Conservation (phyloP, 2,113 vertebrate species). For the Eurystomus gularis region DNA sequence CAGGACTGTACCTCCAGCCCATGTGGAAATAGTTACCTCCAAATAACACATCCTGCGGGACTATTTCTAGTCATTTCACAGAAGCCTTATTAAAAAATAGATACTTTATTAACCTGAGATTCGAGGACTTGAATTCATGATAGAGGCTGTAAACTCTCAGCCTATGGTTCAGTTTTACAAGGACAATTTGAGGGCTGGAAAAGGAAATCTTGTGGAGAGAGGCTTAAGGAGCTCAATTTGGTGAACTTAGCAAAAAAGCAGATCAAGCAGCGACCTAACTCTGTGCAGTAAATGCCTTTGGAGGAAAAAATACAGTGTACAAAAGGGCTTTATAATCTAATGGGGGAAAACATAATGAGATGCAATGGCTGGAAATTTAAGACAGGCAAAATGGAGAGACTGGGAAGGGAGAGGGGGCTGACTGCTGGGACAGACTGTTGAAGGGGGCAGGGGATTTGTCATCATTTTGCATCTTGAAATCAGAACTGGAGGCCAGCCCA, state of each 20-base stretch:
- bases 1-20: neutral
- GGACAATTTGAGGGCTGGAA: conserved; percentile 24
- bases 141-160: conserved; percentile 43
- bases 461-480: conserved; percentile 29
- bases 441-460: conserved; percentile 31
- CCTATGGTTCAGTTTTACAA: conserved; percentile 50
- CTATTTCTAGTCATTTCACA: conserved; percentile 53
- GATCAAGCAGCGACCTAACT: neutral
- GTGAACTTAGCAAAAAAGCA: conserved; percentile 24
- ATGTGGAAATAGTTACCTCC: conserved; percentile 60
- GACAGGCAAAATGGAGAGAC: neutral
- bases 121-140: conserved; percentile 35
- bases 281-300: conserved; percentile 13
- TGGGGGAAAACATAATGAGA: neutral
- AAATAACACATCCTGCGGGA: conserved; percentile 48
- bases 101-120: conserved; percentile 68
- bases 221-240: conserved; percentile 39
- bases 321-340: conserved; percentile 31
- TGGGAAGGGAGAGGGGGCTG: neutral
- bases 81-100: conserved; percentile 66
- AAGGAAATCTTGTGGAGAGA: conserved; percentile 42
- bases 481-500: conserved; percentile 56
- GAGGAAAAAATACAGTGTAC: neutral
- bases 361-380: conserved; percentile 36
- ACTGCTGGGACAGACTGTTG: conserved; percentile 33